phyloP scores from a whole-genome alignment of 37 sponge, comb jelly and placozoan genomes.

The Aphrocallistes beatrix region DNA sequence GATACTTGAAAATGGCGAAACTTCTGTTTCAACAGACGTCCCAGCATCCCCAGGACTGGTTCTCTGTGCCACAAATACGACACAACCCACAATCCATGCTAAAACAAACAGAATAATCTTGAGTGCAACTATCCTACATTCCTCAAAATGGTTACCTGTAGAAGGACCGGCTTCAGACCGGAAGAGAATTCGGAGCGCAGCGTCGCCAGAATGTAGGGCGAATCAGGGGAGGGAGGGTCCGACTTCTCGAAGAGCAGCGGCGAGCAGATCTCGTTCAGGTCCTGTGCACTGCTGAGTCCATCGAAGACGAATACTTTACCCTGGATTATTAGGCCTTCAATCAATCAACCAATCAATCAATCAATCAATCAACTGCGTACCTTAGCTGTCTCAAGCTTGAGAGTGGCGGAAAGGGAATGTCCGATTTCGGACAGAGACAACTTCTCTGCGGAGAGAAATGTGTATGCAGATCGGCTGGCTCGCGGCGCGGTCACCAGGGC shows the following conservation, averaged over 20 bases:
- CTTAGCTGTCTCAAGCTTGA: not conserved
- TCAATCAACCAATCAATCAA: too few species aligned
- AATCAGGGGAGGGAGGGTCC: not conserved
- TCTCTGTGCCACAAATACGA: not conserved
- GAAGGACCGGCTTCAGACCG: not conserved
- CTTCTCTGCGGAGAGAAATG: not conserved
- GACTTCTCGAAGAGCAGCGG: not conserved
- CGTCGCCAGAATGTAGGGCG: not conserved
- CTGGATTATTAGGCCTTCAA: too few species aligned
- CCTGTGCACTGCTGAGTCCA: not conserved
- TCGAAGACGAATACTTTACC: slow-evolving; percentile 5
- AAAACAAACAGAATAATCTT: not conserved
- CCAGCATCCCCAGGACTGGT: not conserved
- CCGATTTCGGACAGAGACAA: not conserved
- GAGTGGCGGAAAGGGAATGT: not conserved
- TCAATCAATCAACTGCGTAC: too few species aligned
- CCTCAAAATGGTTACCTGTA: too few species aligned
- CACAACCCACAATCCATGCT: slow-evolving; percentile 1
- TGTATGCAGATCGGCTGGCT: not conserved
- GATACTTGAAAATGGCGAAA: not conserved
- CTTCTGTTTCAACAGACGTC: not conserved
- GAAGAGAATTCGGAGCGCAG: not conserved
- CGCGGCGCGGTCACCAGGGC: not conserved
- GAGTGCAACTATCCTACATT: too few species aligned
- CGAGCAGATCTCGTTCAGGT: not conserved